Percentiles rank a stretch among this genome's conserved stretches.
These are phyloP conservation scores for Leucosticte australis DNA, from an alignment of 2,113 vertebrate species.

Conservation along the genomic window DNA sequence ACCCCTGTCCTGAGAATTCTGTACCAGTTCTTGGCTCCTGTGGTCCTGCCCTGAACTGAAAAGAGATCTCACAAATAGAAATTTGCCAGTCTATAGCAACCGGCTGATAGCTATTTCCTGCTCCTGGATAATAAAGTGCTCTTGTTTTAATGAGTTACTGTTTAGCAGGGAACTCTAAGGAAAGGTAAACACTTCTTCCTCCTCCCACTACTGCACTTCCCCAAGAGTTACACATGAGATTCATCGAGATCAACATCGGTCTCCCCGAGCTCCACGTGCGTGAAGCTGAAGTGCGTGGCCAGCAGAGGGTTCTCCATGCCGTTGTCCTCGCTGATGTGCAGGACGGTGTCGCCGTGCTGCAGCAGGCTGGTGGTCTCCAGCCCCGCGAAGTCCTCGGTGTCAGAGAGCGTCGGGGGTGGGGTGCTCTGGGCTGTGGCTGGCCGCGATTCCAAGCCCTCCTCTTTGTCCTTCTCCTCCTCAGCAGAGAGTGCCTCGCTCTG, in stretches of 20 bases:
- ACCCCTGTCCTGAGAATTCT: conserved; percentile 34
- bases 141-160: neutral
- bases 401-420: conserved; percentile 73
- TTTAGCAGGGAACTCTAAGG: neutral
- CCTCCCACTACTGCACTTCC: neutral
- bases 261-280: conserved; percentile 80
- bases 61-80: conserved; percentile 17
- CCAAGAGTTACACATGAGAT: conserved; percentile 83
- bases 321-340: conserved; percentile 85
- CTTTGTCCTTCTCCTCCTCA: conserved; percentile 62
- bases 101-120: neutral
- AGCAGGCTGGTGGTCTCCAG: conserved; percentile 88
- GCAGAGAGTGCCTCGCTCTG: conserved; percentile 58
- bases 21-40: conserved; percentile 19
- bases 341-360: conserved; percentile 79
- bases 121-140: conserved; percentile 70
- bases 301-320: conserved; percentile 93
- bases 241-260: conserved; percentile 81
- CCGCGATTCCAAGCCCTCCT: conserved; percentile 55
- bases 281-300: conserved; percentile 71
- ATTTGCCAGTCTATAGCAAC: neutral
- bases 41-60: conserved; percentile 37
- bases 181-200: neutral
- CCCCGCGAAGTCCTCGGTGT: conserved; percentile 81
- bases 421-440: conserved; percentile 48